These are phyloP conservation scores for Chiroxiphia lanceolata DNA, from an alignment of 2,797 vertebrate genomes.

Conservation along the genomic window DNA sequence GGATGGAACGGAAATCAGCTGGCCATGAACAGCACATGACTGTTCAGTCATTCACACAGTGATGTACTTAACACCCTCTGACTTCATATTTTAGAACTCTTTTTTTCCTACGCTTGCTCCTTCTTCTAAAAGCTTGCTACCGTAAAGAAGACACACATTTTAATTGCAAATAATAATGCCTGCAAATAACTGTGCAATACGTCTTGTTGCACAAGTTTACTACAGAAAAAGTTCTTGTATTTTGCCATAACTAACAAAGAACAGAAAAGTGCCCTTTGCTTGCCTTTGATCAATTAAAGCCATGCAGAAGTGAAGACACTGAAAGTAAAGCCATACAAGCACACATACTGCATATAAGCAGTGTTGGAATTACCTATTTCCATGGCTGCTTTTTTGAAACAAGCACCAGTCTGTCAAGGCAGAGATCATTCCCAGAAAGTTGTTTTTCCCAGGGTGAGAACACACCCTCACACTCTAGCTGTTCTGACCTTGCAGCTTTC, in stretches of 20 bases:
- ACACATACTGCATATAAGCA: not conserved
- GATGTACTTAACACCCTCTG: not conserved
- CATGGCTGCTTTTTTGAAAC: not conserved
- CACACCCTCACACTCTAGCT: not conserved
- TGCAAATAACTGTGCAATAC: not conserved
- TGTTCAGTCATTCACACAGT: not conserved
- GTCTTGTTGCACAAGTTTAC: not conserved
- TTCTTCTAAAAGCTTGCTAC: not conserved
- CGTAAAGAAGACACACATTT: not conserved
- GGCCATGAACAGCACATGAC: not conserved
- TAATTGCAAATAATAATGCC: not conserved
- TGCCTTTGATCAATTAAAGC: not conserved
- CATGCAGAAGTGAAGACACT: not conserved
- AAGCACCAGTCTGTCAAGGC: not conserved
- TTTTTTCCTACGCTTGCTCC: not conserved
- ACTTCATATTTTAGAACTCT: not conserved
- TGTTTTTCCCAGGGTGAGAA: conserved; percentile 43
- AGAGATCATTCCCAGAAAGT: not conserved
- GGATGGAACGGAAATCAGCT: not conserved
- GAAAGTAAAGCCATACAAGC: not conserved
- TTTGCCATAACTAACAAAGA: not conserved
- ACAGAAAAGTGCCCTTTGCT: not conserved
- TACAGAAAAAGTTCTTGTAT: not conserved
- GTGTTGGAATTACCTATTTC: not conserved
- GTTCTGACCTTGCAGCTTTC: conserved; percentile 23